Base-by-base conservation (phyloP, 2,113 vertebrate species). In the Baryphthengus martii region DNA sequence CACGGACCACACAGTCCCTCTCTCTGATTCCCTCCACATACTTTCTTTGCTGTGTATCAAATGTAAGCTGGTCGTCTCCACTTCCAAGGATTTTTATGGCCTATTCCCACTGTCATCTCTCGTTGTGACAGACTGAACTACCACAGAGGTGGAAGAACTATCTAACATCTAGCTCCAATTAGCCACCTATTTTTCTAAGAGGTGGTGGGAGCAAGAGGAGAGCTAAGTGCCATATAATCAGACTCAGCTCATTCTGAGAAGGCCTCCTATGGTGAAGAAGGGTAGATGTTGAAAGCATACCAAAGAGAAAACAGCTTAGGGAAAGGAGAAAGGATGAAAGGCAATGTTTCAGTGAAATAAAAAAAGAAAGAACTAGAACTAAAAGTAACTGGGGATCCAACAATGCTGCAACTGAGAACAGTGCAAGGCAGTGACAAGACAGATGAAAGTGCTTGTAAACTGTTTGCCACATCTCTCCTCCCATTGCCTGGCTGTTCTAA, bases 151-250 rank as follows among this genome's bases (percentile, higher is more conserved):
- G 44, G 75, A 92, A 93, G 91, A 96, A 25, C 52, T 2, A 2
- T 37, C 75, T 86, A 90, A 59, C 83, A 95, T 72, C 61, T 87
- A 86, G 14, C 56, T 95, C 75, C 83, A 94, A 90, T 96, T 95
- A 96, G 59, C 91, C 80, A 95, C 89, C 91, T 93, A 91, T 87
- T 47, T 84, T 95, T 95, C 78, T 28, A 77, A 89, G 70, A 81
- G 47, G 65, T 89, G 44, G 68, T 90, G 52, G 72, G 65, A 95
- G 42, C 76, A 81, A 79, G 14, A n/a, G 7, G 75, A 88, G 72
- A 90, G 83, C 72, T 86, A 81, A 89, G 65, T 37, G 5, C 15
- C 2, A 0, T 35, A 77, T 93, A 81, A 92, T 93, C 80, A 86
- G 55, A 53, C 47, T 13, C 86, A 85, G 68, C 47, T 91, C 47